Base-by-base conservation (phyloP, 2,888 invertebrate genomes). In the Eilema depressum region DNA sequence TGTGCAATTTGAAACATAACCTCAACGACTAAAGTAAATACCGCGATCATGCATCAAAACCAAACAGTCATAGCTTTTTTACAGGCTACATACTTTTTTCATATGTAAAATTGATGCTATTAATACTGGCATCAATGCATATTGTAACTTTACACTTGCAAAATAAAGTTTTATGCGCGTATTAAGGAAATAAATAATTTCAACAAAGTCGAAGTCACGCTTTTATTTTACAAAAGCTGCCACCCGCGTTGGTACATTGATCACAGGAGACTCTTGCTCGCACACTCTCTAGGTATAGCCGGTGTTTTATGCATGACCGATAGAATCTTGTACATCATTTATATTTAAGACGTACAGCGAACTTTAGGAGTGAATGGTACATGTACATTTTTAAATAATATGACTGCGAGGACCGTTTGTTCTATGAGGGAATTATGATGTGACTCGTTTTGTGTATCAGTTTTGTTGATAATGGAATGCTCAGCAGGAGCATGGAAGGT, bases 121-220 rank as follows among this genome's bases (percentile, higher is more conserved):
- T 74, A 78, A 78, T 81, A 75, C 63, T 70, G 71, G 76, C 61
- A 68, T 70, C 61, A 63, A 66, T 68, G 59, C 74, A 41, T 56
- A 75, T 53, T 23, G 80, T 76, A 78, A 82, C 56, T 26, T 80
- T 75, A 81, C 66, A 75, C 75, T 69, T 59, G 11, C 33, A 63
- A 70, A 83, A 76, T n/a, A 76, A 73, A 72, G 67, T 64, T 41
- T 66, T 72, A 81, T 73, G 66, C 68, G 26, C 37, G 73, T 57
- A 75, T 77, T 70, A 76, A 75, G 71, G 69, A 76, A 82, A 83
- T 82, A 82, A 83, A 83, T 77, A 82, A 82, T 82, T 78, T 79
- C 80, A 82, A 78, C 82, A 82, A 79, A 66, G 74, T 72, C 62
- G 61, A 73, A 75, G 76, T 75, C 63, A 78, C 80, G 64, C 75